These are phyloP conservation scores for Dichetophora obliterata DNA, from an alignment of 2,888 invertebrate genomes.

Conservation along the genomic window DNA sequence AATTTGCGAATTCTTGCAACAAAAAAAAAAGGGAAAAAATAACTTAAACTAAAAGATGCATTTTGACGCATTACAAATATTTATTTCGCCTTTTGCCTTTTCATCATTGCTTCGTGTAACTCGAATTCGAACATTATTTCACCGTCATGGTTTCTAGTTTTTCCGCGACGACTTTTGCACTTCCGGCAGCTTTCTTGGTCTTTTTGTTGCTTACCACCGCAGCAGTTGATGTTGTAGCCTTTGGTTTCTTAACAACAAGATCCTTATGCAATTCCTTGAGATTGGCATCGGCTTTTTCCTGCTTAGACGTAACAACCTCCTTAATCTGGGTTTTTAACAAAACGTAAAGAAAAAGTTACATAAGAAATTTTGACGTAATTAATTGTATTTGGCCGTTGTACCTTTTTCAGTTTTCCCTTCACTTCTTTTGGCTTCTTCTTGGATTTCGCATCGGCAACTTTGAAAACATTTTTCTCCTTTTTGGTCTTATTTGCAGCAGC, in stretches of 20 bases:
- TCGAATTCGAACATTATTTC: constrained; percentile 32
- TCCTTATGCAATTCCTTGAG: constrained; percentile 67
- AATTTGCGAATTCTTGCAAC: not conserved
- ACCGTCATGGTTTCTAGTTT: constrained; percentile 65
- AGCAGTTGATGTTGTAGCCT: constrained; percentile 47
- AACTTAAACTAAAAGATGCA: constrained; percentile 14
- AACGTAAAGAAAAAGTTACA: not conserved
- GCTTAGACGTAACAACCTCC: constrained; percentile 64
- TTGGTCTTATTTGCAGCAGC: constrained; percentile 60
- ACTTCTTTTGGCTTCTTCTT: constrained; percentile 69
- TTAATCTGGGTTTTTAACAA: constrained; percentile 59
- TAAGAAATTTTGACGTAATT: not conserved
- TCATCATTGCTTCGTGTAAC: too few species aligned
- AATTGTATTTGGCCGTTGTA: constrained; percentile 40
- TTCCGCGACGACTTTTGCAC: constrained; percentile 61
- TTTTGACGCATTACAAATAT: not conserved
- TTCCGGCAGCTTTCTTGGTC: constrained; percentile 59
- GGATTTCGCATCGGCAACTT: constrained; percentile 61
- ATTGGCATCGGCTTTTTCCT: constrained; percentile 65
- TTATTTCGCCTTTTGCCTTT: not conserved
- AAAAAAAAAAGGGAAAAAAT: not conserved
- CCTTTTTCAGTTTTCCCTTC: constrained; percentile 68
- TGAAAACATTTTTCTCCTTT: constrained; percentile 66
- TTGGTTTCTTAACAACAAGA: constrained; percentile 66
- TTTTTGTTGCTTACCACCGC: constrained; percentile 55